Evolutionary conservation across 2,888 invertebrate genomes (phyloP).

Genomic region (Erebia ligea): DNA sequence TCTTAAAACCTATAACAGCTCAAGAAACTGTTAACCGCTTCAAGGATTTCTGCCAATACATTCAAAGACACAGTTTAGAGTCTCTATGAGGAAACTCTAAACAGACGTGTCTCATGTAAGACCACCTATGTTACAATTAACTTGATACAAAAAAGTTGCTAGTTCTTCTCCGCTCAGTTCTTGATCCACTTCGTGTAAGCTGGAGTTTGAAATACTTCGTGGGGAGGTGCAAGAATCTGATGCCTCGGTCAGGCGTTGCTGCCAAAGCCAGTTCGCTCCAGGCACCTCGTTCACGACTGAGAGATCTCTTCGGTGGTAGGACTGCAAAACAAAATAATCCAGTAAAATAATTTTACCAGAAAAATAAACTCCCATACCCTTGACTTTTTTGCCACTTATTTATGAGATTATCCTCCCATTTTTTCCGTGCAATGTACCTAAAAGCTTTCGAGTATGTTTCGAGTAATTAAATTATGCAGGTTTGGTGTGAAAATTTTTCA

Average conservation of each 20-base stretch:
- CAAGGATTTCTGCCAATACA: background rate
- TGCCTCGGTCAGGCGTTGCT: conserved; percentile 61
- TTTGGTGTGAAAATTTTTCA: background rate
- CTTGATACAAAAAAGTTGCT: conserved; percentile 87
- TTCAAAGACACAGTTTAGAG: conserved; percentile 29
- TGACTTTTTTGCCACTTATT: background rate
- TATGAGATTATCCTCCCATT: too few relatives aligned
- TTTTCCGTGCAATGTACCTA: background rate
- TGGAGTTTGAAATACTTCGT: conserved; percentile 88
- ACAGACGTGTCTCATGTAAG: conserved; percentile 73
- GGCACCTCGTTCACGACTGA: conserved; percentile 69
- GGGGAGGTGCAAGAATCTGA: conserved; percentile 77
- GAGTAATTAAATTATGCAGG: background rate
- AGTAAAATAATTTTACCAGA: background rate
- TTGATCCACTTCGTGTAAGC: conserved; percentile 88
- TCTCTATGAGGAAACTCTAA: conserved; percentile 42
- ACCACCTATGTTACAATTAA: conserved; percentile 80
- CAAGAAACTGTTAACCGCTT: background rate
- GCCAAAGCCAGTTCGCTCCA: conserved; percentile 64
- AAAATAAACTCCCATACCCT: background rate
- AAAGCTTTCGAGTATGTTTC: background rate
- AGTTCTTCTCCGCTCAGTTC: conserved; percentile 87
- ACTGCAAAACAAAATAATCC: conserved; percentile 51
- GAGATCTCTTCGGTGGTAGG: conserved; percentile 64
- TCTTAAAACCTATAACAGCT: background rate